Base-by-base conservation (phyloP, 2,113 vertebrate genomes). In the Cathartes aura region DNA sequence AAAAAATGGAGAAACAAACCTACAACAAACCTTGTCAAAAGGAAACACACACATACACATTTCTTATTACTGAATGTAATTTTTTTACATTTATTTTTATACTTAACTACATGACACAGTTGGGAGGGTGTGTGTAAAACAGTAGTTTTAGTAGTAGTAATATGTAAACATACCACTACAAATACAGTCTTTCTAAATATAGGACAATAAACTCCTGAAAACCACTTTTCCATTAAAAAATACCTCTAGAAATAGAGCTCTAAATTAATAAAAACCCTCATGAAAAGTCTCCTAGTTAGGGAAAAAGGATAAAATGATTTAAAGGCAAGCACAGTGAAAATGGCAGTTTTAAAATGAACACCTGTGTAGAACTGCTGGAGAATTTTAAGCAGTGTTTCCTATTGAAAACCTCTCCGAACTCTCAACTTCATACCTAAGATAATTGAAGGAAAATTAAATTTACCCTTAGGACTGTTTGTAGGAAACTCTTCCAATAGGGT, bases 371-470 rank as follows among this genome's bases (percentile, higher is more conserved):
- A 59, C 24, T 74, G 47, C 50, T 89, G 75, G 62, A 74, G 90
- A 93, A 79, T 74, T 72, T 66, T 73, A 88, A 92, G 38, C n/a
- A 63, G 45, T 47, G 4, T 83, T 90, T 96, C 55, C 53, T 80
- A 14, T 32, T 93, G 48, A 68, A 94, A 93, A 88, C 3, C 13
- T 72, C 78, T 76, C 58, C 22, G 29, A 90, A 93, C 68, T 82
- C 87, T 76, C 45, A 82, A 93, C 50, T 93, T 96, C 60, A 32
- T 79, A 67, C 80, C 76, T 80, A 43, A 87, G 82, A 93, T 96
- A 98, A 97, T 53, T 92, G 91, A 92, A 96, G 58, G 55, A 93
- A 86, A 93, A 97, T 97, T 96, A 92, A 96, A 80, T 97, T 92
- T 96, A 91, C 76, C 50, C 62, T 36, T 89, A 94, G 89, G 85